phyloP scores from a whole-genome alignment of 1,140 invertebrate species.

The Drosophila quadrilineata region DNA sequence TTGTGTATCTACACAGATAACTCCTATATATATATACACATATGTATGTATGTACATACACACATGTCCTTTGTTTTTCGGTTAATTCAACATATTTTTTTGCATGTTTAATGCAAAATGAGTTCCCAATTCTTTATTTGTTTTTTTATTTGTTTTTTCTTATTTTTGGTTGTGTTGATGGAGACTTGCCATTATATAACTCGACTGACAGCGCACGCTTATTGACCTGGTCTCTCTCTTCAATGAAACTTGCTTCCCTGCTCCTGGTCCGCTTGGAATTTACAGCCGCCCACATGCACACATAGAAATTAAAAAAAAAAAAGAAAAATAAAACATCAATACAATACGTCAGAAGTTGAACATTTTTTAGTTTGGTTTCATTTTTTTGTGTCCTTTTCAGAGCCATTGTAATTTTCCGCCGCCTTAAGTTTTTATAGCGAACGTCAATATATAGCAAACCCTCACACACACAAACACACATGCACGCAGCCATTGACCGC shows the following conservation, averaged over 20 bases:
- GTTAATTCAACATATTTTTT: neutral
- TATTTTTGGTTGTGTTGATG: conserved; percentile 14
- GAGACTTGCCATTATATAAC: conserved; percentile 39
- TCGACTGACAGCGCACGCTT: conserved; percentile 47
- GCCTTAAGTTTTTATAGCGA: conserved; percentile 3
- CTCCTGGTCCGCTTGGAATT: neutral
- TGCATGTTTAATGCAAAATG: no score
- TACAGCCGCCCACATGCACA: neutral
- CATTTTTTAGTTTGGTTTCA: conserved; percentile 39
- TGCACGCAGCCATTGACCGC: neutral
- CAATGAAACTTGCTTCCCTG: no score
- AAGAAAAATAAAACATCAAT: neutral
- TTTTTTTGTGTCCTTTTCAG: conserved; percentile 26
- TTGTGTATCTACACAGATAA: neutral
- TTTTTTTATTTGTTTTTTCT: conserved; percentile 6
- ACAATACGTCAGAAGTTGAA: conserved; percentile 22
- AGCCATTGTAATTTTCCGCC: conserved; percentile 39
- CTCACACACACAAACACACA: neutral
- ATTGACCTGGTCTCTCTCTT: conserved; percentile 41
- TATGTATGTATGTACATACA: neutral
- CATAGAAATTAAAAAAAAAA: no score
- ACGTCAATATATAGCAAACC: neutral
- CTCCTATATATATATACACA: neutral
- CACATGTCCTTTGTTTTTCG: neutral
- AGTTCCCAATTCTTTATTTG: no score